Conservation (phyloP, 2,888 invertebrate genomes). For the Arctia plantaginis region DNA sequence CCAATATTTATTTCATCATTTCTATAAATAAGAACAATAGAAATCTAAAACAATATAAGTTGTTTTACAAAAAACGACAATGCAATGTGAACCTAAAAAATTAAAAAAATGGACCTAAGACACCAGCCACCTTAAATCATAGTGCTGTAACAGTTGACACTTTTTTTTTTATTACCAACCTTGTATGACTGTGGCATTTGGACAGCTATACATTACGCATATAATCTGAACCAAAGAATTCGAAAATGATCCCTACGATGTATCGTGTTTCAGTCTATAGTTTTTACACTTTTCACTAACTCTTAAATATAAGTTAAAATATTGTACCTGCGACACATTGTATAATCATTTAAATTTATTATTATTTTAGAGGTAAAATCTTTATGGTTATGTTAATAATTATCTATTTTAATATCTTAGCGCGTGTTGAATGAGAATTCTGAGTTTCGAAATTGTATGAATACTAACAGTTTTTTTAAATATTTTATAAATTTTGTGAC, state of each 20-base stretch:
- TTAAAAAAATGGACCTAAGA: neutral
- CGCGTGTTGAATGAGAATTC: neutral
- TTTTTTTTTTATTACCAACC: neutral
- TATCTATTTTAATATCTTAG: neutral
- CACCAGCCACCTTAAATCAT: neutral
- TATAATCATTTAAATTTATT: constrained; percentile 41
- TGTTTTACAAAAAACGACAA: neutral
- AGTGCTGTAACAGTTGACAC: neutral
- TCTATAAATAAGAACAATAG: too few relatives aligned
- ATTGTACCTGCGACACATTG: constrained; percentile 69
- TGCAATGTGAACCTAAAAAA: neutral
- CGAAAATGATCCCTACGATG: constrained; percentile 53
- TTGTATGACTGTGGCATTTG: constrained; percentile 38
- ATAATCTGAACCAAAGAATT: constrained; percentile 54
- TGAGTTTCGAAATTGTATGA: neutral
- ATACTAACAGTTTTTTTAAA: neutral
- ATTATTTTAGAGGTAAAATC: constrained; percentile 32
- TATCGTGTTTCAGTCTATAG: constrained; percentile 35
- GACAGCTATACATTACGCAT: constrained; percentile 38
- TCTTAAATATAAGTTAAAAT: constrained; percentile 55
- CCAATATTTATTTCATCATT: too few relatives aligned
- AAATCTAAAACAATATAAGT: too few relatives aligned
- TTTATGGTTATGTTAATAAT: constrained; percentile 11
- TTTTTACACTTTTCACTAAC: constrained; percentile 43
- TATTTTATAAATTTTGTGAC: neutral